phyloP scores from a whole-genome alignment of 2,888 invertebrate species.

The Barypeithes pellucidus region DNA sequence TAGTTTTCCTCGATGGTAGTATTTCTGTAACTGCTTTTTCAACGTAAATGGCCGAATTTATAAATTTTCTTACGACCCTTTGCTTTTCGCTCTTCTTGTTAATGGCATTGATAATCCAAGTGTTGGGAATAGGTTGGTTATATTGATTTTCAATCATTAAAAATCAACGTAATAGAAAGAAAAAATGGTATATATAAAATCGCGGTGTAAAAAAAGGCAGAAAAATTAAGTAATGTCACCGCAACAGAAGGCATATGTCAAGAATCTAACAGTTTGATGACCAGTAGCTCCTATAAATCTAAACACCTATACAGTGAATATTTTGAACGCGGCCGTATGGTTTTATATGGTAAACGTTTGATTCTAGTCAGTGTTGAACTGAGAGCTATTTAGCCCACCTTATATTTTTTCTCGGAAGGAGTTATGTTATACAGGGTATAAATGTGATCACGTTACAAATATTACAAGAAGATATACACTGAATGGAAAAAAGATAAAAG shows the following conservation, averaged over 20 bases:
- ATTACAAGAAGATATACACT: too few species aligned
- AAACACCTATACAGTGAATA: neutral
- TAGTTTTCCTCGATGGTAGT: slow-evolving; percentile 59
- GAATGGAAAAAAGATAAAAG: too few species aligned
- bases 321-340: too few species aligned
- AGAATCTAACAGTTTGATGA: slow-evolving; percentile 13
- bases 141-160: slow-evolving; percentile 49
- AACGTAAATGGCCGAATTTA: slow-evolving; percentile 77
- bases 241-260: slow-evolving; percentile 3
- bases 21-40: slow-evolving; percentile 69
- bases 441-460: too few species aligned
- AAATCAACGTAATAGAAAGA: slow-evolving; percentile 18
- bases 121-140: slow-evolving; percentile 15
- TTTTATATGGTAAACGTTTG: too few species aligned
- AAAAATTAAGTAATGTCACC: slow-evolving; percentile 37
- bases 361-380: too few species aligned
- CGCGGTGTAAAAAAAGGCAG: slow-evolving; percentile 39
- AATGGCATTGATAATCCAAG: slow-evolving; percentile 51
- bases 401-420: too few species aligned
- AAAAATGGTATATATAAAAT: slow-evolving; percentile 34
- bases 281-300: neutral
- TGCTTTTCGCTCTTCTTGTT: slow-evolving; percentile 33
- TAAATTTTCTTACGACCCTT: slow-evolving; percentile 69
- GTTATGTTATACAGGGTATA: too few species aligned
- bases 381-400: too few species aligned